Conservation (phyloP, 2,797 vertebrate genomes). For the Mionectes olivaceus region DNA sequence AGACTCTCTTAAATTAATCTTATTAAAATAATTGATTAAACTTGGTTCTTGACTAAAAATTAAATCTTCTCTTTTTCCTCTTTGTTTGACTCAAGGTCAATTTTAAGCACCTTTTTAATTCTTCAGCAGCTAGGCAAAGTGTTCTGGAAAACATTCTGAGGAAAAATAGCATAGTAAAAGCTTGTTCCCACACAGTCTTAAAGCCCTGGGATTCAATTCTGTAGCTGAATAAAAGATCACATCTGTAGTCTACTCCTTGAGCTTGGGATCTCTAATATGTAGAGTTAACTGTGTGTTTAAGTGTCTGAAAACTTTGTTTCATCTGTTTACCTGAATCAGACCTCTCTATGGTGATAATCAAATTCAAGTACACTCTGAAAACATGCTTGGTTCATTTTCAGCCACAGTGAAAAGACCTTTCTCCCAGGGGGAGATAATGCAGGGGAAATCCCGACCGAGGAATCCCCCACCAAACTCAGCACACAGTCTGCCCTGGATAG, state of each 20-base stretch:
- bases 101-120: slow-evolving; percentile 59
- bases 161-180: background rate
- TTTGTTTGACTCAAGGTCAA: slow-evolving; percentile 56
- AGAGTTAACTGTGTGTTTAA: background rate
- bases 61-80: background rate
- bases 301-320: background rate
- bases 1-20: slow-evolving; percentile 52
- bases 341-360: background rate
- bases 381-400: background rate
- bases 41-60: slow-evolving; percentile 52
- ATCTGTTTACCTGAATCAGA: background rate
- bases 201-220: background rate
- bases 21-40: slow-evolving; percentile 60
- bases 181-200: background rate
- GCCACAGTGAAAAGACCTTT: background rate
- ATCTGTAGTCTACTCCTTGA: background rate
- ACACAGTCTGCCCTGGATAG: background rate
- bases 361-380: background rate
- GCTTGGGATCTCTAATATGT: background rate
- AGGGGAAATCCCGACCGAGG: background rate
- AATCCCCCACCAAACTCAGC: background rate
- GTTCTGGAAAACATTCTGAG: background rate
- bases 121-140: background rate
- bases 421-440: background rate
- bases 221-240: background rate